Evolutionary conservation across 2,113 vertebrate genomes (phyloP).

Genomic region (Phodopus roborovskii): DNA sequence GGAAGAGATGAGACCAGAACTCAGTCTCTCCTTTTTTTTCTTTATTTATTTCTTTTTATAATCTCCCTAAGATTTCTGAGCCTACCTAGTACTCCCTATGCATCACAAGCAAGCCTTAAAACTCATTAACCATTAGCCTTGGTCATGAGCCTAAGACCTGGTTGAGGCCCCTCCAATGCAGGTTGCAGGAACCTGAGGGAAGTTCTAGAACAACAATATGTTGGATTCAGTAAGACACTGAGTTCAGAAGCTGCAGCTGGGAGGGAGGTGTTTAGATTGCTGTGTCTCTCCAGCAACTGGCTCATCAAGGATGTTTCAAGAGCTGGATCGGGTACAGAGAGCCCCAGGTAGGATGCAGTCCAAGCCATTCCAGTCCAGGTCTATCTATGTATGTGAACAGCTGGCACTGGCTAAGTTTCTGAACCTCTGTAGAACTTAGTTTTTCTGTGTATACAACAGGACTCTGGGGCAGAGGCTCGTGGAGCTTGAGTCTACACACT

Average conservation of each 20-base stretch:
- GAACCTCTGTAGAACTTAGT: background rate
- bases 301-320: too few relatives aligned
- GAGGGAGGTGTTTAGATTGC: accelerated
- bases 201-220: background rate
- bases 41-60: background rate
- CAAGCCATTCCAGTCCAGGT: background rate
- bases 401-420: background rate
- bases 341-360: background rate
- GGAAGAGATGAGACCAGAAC: background rate
- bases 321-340: background rate
- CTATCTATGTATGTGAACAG: too few relatives aligned
- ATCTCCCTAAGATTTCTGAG: background rate
- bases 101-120: background rate
- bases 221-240: background rate
- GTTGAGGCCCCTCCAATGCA: background rate
- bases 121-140: background rate
- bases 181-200: background rate
- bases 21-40: background rate
- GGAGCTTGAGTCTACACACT: background rate
- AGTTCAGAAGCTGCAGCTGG: accelerated
- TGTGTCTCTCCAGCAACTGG: background rate
- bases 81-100: background rate
- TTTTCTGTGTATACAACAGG: background rate
- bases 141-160: background rate
- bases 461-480: background rate